phyloP scores from a whole-genome alignment of 2,797 vertebrate species.

The Labeo calbasu region DNA sequence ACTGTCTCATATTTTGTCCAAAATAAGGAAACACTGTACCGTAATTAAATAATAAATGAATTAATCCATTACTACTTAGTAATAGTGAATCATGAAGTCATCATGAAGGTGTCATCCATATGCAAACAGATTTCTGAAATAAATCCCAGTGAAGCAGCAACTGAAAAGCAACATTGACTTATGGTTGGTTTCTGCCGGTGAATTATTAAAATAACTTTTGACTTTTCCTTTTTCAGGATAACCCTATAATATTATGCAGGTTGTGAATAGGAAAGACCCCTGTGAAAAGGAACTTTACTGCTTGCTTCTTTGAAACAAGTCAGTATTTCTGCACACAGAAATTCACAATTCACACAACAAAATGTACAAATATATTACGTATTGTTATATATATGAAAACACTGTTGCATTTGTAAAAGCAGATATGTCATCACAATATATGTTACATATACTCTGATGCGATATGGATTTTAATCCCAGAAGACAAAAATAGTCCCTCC shows the following conservation, averaged over 20 bases:
- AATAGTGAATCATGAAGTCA: neutral
- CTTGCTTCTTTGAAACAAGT: neutral
- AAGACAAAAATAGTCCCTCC: neutral
- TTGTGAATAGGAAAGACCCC: neutral
- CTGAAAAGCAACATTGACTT: neutral
- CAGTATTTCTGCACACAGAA: neutral
- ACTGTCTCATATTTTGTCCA: constrained; percentile 27
- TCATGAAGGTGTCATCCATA: neutral
- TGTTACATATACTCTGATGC: neutral
- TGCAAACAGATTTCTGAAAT: neutral
- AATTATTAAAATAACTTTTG: neutral
- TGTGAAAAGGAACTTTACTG: neutral
- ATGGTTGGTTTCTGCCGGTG: neutral
- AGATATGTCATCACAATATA: neutral
- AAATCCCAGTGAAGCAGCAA: neutral
- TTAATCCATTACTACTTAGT: neutral
- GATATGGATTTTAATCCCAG: neutral
- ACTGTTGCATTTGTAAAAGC: neutral
- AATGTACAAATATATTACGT: neutral
- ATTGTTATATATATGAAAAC: neutral
- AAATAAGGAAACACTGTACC: constrained; percentile 8
- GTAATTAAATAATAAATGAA: neutral
- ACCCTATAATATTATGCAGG: neutral
- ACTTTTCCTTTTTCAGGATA: neutral
- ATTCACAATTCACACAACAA: neutral